Evolutionary conservation across 2,888 invertebrate genomes (phyloP).

Genomic region (Napeogenes inachia): DNA sequence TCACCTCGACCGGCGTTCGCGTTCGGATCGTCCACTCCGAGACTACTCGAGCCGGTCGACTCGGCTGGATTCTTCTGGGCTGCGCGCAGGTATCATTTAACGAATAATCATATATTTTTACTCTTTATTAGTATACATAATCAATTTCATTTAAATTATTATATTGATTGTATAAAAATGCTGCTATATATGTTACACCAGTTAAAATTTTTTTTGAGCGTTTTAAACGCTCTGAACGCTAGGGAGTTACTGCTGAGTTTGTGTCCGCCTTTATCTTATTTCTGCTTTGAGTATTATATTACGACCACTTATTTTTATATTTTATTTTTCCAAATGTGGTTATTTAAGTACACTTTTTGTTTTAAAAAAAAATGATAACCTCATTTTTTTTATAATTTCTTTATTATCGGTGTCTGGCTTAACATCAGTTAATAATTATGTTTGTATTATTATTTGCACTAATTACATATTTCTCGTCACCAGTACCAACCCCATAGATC

Average conservation of each 20-base stretch:
- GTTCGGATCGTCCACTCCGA: constrained; percentile 94
- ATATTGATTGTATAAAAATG: no score
- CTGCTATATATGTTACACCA: no score
- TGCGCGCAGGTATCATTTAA: constrained; percentile 80
- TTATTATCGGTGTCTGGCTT: constrained; percentile 23
- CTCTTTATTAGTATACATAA: no score
- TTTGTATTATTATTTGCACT: constrained; percentile 45
- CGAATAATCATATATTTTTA: not conserved
- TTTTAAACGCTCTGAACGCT: no score
- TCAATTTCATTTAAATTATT: no score
- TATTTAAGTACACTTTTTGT: constrained; percentile 4
- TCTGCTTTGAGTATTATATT: not conserved
- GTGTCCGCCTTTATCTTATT: no score
- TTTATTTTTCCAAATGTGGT: constrained; percentile 8
- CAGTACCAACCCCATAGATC: constrained; percentile 77
- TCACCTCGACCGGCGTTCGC: constrained; percentile 83
- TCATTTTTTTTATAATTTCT: constrained; percentile 3
- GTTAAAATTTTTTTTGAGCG: no score
- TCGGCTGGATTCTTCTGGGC: constrained; percentile 90
- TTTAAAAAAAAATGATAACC: not conserved
- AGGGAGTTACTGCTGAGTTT: no score
- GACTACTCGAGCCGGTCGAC: constrained; percentile 89
- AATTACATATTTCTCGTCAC: constrained; percentile 58
- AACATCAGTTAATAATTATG: constrained; percentile 40
- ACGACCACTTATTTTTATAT: not conserved